Percentiles rank a stretch among this genome's conserved stretches.
Evolutionary conservation across 1,140 invertebrate genomes (phyloP).

Genomic region (Penaeus vannamei): DNA sequence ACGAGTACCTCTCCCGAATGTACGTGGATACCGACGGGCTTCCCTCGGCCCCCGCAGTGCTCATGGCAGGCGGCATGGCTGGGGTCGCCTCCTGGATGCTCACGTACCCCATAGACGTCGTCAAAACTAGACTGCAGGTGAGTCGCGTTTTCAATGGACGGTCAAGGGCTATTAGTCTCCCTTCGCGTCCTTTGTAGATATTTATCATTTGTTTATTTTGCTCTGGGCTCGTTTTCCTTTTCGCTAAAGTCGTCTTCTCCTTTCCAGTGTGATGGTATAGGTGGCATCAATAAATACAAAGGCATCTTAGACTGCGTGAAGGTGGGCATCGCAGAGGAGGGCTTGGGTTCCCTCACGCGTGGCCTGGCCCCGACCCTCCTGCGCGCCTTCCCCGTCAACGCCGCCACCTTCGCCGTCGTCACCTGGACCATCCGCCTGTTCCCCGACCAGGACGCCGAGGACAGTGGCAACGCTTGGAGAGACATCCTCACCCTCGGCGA

Average conservation of each 20-base stretch:
- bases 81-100: slow-evolving; percentile 89
- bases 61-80: slow-evolving; percentile 85
- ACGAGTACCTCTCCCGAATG: slow-evolving; percentile 78
- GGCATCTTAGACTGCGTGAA: slow-evolving; percentile 82
- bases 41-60: slow-evolving; percentile 71
- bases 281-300: slow-evolving; percentile 75
- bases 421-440: slow-evolving; percentile 79
- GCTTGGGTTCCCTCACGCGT: slow-evolving; percentile 78
- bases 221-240: not conserved
- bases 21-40: slow-evolving; percentile 69
- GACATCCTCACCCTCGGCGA: slow-evolving; percentile 47
- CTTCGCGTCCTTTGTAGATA: not conserved
- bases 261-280: slow-evolving; percentile 80
- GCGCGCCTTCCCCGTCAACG: slow-evolving; percentile 93
- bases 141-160: not conserved
- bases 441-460: slow-evolving; percentile 13
- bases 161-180: too few relatives aligned
- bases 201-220: not conserved
- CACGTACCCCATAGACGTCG: slow-evolving; percentile 89
- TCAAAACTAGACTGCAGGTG: slow-evolving; percentile 83
- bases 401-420: slow-evolving; percentile 89
- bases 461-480: slow-evolving; percentile 37
- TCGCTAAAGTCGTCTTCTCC: not conserved
- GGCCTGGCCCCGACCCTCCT: slow-evolving; percentile 84
- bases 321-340: slow-evolving; percentile 80